Evolutionary conservation across 2,113 vertebrate genomes (phyloP), one percentile per base, ranked within the genome.

Genomic region (Eidolon helvum): DNA sequence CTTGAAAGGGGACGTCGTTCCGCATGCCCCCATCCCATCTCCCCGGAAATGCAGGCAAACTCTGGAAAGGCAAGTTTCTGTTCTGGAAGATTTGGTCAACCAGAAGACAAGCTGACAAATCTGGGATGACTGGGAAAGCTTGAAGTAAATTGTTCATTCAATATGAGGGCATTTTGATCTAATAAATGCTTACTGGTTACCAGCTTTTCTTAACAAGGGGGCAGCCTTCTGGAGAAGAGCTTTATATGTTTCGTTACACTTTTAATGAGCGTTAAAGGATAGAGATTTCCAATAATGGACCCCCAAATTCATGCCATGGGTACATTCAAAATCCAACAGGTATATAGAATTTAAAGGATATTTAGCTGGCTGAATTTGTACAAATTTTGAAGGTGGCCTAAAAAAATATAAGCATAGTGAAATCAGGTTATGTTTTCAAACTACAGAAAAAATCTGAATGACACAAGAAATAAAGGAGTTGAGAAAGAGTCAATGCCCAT

Each of bases 11-110:
- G 45, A 84, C 15, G 48, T 2, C 45, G 22, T 83, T 88, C 88
- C 14, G 9, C 22, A 87, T 93, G 16, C 9, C 55, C 43, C 65
- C 9, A 53, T 18, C 75, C 30, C 14, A 75, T 61, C 38, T 88
- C 59, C 35, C n/a, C 48, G 78, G 28, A 96, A 92, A 93, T 9
- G 28, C 38, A 78, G 72, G 40, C 11, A 87, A 82, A 95, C 82
- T 84, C 53, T 71, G 33, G 22, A 93, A 87, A 95, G 85, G 89
- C 63, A 91, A n/a, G 57, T 72, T 90, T 94, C 88, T 94, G 61
- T 82, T 95, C 80, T 80, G 71, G 87, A 97, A 90, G 88, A 89
- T 30, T 84, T 48, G 2, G 53, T 94, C 95, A 93, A 72, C 55
- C 87, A 90, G 74, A 97, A 85, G 28, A 94, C 63, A 94, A 69